Evolutionary conservation across 1,140 invertebrate species (phyloP).

Genomic region (Rhyacophila brunnea): DNA sequence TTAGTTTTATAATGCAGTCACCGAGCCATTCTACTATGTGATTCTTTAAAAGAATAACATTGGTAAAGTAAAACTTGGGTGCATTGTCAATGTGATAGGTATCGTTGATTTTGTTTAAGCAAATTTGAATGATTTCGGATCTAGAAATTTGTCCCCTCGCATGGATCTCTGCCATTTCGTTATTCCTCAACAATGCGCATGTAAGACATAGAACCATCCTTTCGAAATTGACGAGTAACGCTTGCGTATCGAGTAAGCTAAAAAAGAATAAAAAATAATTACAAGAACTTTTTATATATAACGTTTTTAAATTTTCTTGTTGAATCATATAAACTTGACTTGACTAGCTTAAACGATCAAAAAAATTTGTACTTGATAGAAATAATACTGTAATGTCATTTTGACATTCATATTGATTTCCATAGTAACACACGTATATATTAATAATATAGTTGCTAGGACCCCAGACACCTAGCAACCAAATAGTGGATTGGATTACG

Average conservation of each 20-base stretch:
- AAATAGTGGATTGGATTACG: too few relatives aligned
- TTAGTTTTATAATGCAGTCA: not conserved
- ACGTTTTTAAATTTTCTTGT: too few relatives aligned
- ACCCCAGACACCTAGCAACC: too few relatives aligned
- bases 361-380: too few relatives aligned
- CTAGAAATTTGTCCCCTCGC: not conserved
- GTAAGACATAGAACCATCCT: conserved; percentile 21
- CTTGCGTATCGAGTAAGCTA: conserved; percentile 20
- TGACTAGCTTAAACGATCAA: too few relatives aligned
- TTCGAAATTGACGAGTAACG: conserved; percentile 26
- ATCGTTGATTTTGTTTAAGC: conserved; percentile 7
- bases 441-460: too few relatives aligned
- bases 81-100: conserved; percentile 1
- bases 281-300: too few relatives aligned
- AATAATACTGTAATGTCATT: too few relatives aligned
- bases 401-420: too few relatives aligned
- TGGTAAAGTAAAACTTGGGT: not conserved
- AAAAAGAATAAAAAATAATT: conserved; percentile 17
- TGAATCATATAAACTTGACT: too few relatives aligned
- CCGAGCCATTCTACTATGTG: not conserved
- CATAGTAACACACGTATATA: too few relatives aligned
- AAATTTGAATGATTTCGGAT: not conserved
- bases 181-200: conserved; percentile 16
- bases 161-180: not conserved
- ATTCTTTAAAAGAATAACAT: conserved; percentile 6